phyloP scores from a whole-genome alignment of 2,113 vertebrate species.

The Sula dactylatra region DNA sequence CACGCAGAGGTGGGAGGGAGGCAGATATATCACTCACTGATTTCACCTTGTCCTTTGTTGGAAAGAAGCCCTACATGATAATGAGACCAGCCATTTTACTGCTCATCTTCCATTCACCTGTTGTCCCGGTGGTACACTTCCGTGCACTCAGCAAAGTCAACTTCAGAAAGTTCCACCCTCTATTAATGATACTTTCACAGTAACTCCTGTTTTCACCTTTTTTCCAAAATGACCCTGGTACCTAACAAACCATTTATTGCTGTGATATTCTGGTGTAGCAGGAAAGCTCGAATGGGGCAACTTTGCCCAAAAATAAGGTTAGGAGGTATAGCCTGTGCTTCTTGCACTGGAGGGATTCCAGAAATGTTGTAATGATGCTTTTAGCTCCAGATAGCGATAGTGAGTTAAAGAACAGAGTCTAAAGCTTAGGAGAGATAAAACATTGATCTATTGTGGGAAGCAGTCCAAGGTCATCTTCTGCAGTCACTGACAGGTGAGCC shows the following conservation, averaged over 20 bases:
- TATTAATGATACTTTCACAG: background rate
- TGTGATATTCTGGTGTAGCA: background rate
- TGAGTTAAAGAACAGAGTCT: background rate
- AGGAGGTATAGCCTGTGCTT: background rate
- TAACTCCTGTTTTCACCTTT: background rate
- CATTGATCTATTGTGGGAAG: background rate
- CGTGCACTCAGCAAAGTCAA: background rate
- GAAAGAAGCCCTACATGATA: background rate
- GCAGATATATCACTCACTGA: background rate
- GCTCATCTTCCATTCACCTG: background rate
- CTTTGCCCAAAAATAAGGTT: background rate
- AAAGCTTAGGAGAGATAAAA: background rate
- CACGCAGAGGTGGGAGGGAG: background rate
- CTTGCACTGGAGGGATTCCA: background rate
- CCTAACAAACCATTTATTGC: background rate
- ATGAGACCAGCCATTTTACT: background rate
- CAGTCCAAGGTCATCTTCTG: background rate
- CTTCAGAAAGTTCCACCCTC: background rate
- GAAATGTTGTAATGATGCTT: background rate
- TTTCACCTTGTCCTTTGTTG: constrained; percentile 31
- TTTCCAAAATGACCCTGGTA: background rate
- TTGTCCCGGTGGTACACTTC: background rate
- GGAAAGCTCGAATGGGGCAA: background rate
- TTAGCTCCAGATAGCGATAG: background rate
- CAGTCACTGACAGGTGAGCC: background rate